Evolutionary conservation across 2,888 invertebrate species (phyloP).

Genomic region (Pandemis cinnamomeana): DNA sequence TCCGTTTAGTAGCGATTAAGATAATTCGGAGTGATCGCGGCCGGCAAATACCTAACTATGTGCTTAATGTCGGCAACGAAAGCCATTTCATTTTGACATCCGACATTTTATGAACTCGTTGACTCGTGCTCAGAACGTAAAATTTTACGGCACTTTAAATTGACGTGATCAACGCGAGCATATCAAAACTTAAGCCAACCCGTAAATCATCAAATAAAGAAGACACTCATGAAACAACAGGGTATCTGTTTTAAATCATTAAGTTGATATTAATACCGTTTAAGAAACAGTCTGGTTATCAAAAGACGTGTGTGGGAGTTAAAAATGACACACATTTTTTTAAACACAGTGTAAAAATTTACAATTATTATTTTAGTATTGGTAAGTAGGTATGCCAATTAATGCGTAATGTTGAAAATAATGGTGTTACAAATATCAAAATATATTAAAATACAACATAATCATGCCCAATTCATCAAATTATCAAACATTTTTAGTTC

Average conservation of each 20-base stretch:
- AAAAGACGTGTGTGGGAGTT: slow-evolving; percentile 3
- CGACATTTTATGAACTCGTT: slow-evolving; percentile 27
- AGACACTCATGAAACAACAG: slow-evolving; percentile 8
- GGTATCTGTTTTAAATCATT: neutral
- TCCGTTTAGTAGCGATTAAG: neutral
- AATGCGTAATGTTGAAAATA: neutral
- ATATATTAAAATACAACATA: too few species aligned
- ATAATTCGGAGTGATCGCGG: neutral
- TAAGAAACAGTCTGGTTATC: neutral
- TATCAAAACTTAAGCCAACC: slow-evolving; percentile 13
- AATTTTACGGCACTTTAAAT: slow-evolving; percentile 39
- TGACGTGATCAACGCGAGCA: slow-evolving; percentile 27
- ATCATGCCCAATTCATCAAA: too few species aligned
- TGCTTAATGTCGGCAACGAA: neutral
- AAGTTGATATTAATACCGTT: neutral
- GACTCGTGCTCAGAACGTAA: slow-evolving; percentile 32
- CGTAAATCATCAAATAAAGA: slow-evolving; percentile 34
- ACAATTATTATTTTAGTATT: neutral
- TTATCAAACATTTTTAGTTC: too few species aligned
- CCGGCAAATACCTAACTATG: neutral
- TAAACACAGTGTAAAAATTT: neutral
- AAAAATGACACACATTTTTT: neutral
- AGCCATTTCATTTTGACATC: slow-evolving; percentile 3
- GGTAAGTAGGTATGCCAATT: neutral
- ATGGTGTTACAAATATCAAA: too few species aligned